Evolutionary conservation across 2,113 vertebrate genomes (phyloP).

Genomic region (Saimiri boliviensis): DNA sequence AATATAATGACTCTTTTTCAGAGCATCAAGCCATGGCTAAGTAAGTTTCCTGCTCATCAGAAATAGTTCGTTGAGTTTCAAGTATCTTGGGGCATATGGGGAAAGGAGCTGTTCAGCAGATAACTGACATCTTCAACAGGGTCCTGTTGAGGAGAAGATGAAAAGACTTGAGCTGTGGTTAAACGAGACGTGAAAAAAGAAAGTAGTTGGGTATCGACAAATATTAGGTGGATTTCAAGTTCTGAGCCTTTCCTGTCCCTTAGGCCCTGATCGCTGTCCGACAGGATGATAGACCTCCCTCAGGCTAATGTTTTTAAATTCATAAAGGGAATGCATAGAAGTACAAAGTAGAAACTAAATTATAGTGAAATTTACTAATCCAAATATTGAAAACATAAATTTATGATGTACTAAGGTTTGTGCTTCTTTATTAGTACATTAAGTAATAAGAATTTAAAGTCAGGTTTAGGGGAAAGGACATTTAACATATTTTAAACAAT

Average conservation of each 20-base stretch:
- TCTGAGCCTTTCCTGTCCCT: background rate
- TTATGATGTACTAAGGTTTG: background rate
- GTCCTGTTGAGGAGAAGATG: background rate
- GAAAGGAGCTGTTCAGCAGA: background rate
- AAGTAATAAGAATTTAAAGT: background rate
- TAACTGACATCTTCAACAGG: background rate
- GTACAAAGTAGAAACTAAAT: background rate
- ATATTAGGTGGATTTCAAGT: background rate
- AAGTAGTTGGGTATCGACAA: background rate
- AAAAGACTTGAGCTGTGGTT: background rate
- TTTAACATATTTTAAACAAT: constrained; percentile 2
- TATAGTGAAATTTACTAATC: background rate
- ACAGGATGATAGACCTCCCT: background rate
- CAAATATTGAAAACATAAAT: background rate
- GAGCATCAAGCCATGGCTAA: background rate
- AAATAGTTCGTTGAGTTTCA: constrained; percentile 28
- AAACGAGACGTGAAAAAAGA: background rate
- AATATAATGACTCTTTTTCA: constrained; percentile 22
- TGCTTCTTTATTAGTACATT: background rate
- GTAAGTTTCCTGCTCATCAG: background rate
- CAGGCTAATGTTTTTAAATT: background rate
- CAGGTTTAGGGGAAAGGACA: background rate
- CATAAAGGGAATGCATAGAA: background rate
- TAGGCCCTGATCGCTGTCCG: background rate
- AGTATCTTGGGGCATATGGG: background rate